Conservation (phyloP, 2,113 vertebrate species). For the Eudorcas thomsonii region DNA sequence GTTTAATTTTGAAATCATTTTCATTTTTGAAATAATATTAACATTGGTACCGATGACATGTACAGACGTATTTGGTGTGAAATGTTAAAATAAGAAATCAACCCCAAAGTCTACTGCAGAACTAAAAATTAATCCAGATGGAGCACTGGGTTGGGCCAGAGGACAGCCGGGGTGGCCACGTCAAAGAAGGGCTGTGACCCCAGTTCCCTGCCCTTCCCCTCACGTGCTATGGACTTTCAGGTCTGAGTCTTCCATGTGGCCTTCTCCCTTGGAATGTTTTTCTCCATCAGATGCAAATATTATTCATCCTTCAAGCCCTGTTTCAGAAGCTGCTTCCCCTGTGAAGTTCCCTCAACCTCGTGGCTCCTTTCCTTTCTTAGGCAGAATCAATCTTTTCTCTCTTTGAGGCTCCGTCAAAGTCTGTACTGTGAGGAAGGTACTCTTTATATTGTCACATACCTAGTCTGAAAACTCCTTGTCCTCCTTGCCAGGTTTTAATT, state of each 20-base stretch:
- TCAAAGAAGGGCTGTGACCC: neutral
- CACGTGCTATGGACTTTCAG: neutral
- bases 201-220: neutral
- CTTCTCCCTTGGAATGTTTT: neutral
- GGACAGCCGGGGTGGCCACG: neutral
- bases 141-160: slow-evolving; percentile 66
- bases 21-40: slow-evolving; percentile 78
- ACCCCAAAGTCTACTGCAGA: slow-evolving; percentile 72
- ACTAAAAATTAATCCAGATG: slow-evolving; percentile 74
- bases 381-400: neutral
- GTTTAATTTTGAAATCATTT: slow-evolving; percentile 82
- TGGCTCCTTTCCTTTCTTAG: neutral
- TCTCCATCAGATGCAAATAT: neutral
- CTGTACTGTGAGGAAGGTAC: neutral
- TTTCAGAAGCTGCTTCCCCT: neutral
- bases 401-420: neutral
- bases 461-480: neutral
- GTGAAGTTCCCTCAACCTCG: neutral
- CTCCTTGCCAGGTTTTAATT: neutral
- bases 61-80: slow-evolving; percentile 74
- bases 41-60: slow-evolving; percentile 76
- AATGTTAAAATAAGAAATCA: slow-evolving; percentile 79
- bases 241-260: neutral
- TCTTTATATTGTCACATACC: neutral
- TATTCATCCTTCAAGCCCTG: neutral